Evolutionary conservation across 1,140 invertebrate species (phyloP).

Genomic region (silkworm (Bombyx mori)): DNA sequence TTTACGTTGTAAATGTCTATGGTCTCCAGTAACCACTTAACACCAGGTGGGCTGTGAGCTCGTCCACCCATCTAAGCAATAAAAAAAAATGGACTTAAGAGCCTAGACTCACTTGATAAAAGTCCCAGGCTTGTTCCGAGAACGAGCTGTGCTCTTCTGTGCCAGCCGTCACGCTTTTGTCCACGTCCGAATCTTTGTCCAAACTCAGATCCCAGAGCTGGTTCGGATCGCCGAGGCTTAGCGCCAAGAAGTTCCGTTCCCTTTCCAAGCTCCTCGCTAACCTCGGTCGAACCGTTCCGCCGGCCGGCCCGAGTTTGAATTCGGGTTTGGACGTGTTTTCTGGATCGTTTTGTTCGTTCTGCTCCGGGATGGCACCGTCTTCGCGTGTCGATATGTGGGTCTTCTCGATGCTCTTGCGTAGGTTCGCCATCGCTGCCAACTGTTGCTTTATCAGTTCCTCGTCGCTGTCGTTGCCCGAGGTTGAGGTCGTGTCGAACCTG

Average conservation of each 20-base stretch:
- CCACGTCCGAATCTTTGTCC: constrained; percentile 63
- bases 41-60: too few relatives aligned
- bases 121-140: constrained; percentile 90
- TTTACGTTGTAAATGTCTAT: too few relatives aligned
- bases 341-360: constrained; percentile 40
- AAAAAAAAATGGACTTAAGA: constrained; percentile 3
- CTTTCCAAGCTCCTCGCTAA: constrained; percentile 52
- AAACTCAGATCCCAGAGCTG: constrained; percentile 54
- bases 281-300: constrained; percentile 52
- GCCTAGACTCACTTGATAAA: constrained; percentile 76
- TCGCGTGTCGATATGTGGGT: constrained; percentile 62
- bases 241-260: constrained; percentile 51
- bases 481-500: constrained; percentile 67
- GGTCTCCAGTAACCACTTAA: too few relatives aligned
- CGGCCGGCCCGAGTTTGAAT: constrained; percentile 74
- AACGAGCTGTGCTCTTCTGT: constrained; percentile 84
- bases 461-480: constrained; percentile 68
- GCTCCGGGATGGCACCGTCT: constrained; percentile 60
- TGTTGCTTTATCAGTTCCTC: constrained; percentile 57
- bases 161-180: constrained; percentile 66
- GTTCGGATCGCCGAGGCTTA: constrained; percentile 52
- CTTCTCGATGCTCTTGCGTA: constrained; percentile 64
- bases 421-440: constrained; percentile 43
- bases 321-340: constrained; percentile 52
- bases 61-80: too few relatives aligned